Evolutionary conservation across 2,888 invertebrate genomes (phyloP).

Genomic region (Cephus sareptanus): DNA sequence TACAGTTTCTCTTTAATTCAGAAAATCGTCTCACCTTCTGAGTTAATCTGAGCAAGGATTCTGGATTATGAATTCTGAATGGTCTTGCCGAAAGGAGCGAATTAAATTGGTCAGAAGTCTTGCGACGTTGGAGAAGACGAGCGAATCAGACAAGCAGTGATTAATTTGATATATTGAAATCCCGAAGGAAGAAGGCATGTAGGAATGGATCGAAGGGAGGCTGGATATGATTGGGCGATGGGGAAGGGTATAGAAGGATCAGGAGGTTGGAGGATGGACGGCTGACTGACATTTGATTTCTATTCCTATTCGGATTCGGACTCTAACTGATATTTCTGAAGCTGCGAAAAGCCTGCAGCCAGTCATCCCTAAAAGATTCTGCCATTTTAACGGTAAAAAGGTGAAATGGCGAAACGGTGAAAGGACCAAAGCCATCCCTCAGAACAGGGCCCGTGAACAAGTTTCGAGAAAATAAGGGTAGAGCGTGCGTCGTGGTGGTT

Average conservation of each 20-base stretch:
- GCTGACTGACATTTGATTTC: background rate
- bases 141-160: background rate
- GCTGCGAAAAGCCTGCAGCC: background rate
- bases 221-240: background rate
- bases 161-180: constrained; percentile 2
- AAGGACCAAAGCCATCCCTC: background rate
- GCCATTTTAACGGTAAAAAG: background rate
- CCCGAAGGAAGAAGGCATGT: background rate
- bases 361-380: background rate
- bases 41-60: background rate
- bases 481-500: background rate
- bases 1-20: background rate
- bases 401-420: background rate
- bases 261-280: background rate
- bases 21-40: background rate
- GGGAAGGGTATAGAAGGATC: background rate
- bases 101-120: background rate
- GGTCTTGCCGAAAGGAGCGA: background rate
- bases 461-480: background rate
- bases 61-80: background rate
- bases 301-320: background rate
- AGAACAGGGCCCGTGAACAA: background rate
- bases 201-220: background rate
- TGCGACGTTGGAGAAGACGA: background rate
- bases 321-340: background rate